Percentiles rank a stretch among this genome's conserved stretches.
These are phyloP conservation scores for Mastacembelus armatus DNA, from an alignment of 2,797 vertebrate species.

Conservation along the genomic window DNA sequence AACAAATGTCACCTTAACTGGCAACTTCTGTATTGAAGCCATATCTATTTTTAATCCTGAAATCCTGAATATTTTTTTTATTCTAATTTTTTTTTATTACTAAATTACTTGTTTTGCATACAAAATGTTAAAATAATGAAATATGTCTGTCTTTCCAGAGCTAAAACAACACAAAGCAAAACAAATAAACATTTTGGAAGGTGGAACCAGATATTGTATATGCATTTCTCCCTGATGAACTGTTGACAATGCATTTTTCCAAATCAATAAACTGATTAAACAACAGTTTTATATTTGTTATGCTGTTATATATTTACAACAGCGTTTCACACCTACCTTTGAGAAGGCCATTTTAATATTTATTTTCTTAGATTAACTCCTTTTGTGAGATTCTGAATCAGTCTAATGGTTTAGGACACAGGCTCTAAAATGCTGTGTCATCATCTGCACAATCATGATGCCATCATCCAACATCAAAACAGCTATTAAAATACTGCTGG, in stretches of 20 bases:
- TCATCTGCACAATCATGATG: conserved; percentile 56
- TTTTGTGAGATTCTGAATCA: no score
- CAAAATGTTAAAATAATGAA: neutral
- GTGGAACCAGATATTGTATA: neutral
- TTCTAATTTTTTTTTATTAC: neutral
- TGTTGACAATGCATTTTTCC: neutral
- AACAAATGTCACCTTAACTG: no score
- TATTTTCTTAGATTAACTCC: neutral
- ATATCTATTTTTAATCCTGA: no score
- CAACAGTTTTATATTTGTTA: no score
- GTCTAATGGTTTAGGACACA: neutral
- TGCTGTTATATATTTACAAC: neutral
- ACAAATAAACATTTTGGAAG: neutral
- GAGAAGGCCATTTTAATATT: neutral
- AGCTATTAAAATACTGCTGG: conserved; percentile 61
- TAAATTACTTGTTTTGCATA: neutral
- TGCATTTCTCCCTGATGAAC: neutral
- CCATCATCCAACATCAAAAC: conserved; percentile 67
- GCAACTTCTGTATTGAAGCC: no score
- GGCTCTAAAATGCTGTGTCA: conserved; percentile 45
- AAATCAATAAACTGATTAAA: neutral
- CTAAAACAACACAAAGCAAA: neutral
- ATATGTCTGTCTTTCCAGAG: neutral
- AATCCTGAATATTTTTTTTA: neutral
- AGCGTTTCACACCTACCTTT: neutral